A percentile compares a stretch with the other conserved stretches of the same genome.
Conservation (phyloP, 2,797 vertebrate species). For the Aselliscus stoliczkanus region DNA sequence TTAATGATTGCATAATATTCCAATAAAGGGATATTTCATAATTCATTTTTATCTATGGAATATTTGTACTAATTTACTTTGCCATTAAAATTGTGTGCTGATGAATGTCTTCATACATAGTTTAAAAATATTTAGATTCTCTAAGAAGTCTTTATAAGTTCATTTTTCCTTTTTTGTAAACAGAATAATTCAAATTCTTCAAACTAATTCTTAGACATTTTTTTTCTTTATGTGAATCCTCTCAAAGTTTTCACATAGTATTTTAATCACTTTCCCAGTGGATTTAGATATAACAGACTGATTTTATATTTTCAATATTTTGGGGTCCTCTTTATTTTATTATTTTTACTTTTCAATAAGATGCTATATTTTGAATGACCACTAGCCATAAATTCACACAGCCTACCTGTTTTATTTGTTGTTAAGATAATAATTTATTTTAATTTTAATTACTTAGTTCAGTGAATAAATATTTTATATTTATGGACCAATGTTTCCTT, state of each 20-base stretch:
- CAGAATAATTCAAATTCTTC: background rate
- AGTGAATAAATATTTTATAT: background rate
- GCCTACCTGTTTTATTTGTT: background rate
- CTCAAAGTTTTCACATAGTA: background rate
- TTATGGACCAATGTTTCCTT: background rate
- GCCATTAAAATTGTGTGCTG: background rate
- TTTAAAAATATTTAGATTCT: background rate
- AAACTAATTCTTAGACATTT: background rate
- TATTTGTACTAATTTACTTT: background rate
- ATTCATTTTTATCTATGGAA: background rate
- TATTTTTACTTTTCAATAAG: background rate
- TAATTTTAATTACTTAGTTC: slow-evolving; percentile 16
- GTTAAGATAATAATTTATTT: slow-evolving; percentile 7
- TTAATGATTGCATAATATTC: background rate
- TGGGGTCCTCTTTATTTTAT: slow-evolving; percentile 6
- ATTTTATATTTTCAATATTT: background rate
- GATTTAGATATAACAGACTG: background rate
- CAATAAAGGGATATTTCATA: background rate
- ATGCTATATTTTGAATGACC: background rate
- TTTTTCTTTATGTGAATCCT: slow-evolving; percentile 15
- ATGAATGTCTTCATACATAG: background rate
- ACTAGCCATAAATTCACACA: background rate
- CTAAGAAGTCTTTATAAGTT: background rate
- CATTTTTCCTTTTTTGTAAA: slow-evolving; percentile 13
- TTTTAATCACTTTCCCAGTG: background rate